These are phyloP conservation scores for Drosophila albomicans DNA, from an alignment of 1,140 invertebrate species.

Conservation along the genomic window DNA sequence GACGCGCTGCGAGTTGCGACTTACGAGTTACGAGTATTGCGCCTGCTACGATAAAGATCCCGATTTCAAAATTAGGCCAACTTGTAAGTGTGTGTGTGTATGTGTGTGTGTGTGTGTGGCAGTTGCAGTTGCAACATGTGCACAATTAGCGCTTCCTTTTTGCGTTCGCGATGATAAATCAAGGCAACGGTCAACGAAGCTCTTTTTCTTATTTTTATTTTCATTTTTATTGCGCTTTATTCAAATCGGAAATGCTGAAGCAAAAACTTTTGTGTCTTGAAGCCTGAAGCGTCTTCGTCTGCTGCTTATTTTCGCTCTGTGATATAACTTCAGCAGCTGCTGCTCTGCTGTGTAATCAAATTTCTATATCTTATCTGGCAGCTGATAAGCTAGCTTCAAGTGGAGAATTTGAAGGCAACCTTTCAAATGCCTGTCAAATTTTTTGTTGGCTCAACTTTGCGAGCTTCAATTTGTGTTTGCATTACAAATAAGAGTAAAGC, in stretches of 20 bases:
- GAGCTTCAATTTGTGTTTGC: constrained; percentile 24
- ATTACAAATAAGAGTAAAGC: constrained; percentile 23
- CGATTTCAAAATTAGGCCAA: constrained; percentile 68
- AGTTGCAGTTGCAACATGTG: constrained; percentile 59
- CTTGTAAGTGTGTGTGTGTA: constrained; percentile 20
- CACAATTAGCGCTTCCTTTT: constrained; percentile 72
- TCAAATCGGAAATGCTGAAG: constrained; percentile 26
- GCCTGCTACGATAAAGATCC: constrained; percentile 74
- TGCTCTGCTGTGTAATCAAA: constrained; percentile 7
- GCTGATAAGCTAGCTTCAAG: constrained; percentile 28
- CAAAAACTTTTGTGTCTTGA: background rate
- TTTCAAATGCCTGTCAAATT: constrained; percentile 23
- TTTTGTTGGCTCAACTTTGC: constrained; percentile 20
- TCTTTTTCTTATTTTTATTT: background rate
- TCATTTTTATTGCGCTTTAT: constrained; percentile 10
- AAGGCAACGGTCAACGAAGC: constrained; percentile 36
- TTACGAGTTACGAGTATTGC: constrained; percentile 73
- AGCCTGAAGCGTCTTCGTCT: background rate
- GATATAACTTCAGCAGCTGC: constrained; percentile 41
- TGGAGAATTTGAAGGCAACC: background rate
- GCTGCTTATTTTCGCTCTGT: constrained; percentile 42
- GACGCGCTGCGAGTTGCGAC: constrained; percentile 37
- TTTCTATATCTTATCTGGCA: constrained; percentile 56
- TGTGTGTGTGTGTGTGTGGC: constrained; percentile 30
- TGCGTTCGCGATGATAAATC: constrained; percentile 40